Conservation (phyloP, 2,113 vertebrate species). For the Campylomormyrus tamandua region DNA sequence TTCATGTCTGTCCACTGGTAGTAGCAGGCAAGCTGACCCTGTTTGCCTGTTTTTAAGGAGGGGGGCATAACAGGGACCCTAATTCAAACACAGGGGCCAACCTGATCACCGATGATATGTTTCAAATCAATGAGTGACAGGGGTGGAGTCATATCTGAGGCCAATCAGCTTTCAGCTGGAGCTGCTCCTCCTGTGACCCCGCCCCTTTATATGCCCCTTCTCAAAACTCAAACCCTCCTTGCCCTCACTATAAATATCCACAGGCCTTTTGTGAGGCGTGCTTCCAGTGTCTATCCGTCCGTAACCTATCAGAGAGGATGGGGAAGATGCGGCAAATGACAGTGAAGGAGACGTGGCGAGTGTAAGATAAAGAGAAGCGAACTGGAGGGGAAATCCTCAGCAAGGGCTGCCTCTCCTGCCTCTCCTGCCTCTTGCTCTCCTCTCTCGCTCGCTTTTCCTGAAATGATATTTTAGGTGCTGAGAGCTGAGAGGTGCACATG, state of each 20-base stretch:
- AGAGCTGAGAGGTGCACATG: slow-evolving; percentile 15
- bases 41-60: not conserved
- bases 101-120: not conserved
- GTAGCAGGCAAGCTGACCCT: not conserved
- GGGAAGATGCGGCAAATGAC: slow-evolving; percentile 65
- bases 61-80: not conserved
- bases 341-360: slow-evolving; percentile 66
- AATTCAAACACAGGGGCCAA: not conserved
- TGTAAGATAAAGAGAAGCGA: slow-evolving; percentile 57
- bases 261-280: slow-evolving; percentile 38
- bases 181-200: not conserved
- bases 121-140: not conserved
- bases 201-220: not conserved
- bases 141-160: not conserved
- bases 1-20: not conserved
- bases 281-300: slow-evolving; percentile 49
- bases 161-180: not conserved
- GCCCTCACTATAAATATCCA: slow-evolving; percentile 1
- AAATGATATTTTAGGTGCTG: not conserved
- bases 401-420: slow-evolving; percentile 37
- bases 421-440: not conserved
- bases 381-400: slow-evolving; percentile 48
- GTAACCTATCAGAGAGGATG: slow-evolving; percentile 31
- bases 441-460: not conserved
- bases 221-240: not conserved